Conservation (phyloP, 2,888 invertebrate genomes). For the Malachius bipustulatus region DNA sequence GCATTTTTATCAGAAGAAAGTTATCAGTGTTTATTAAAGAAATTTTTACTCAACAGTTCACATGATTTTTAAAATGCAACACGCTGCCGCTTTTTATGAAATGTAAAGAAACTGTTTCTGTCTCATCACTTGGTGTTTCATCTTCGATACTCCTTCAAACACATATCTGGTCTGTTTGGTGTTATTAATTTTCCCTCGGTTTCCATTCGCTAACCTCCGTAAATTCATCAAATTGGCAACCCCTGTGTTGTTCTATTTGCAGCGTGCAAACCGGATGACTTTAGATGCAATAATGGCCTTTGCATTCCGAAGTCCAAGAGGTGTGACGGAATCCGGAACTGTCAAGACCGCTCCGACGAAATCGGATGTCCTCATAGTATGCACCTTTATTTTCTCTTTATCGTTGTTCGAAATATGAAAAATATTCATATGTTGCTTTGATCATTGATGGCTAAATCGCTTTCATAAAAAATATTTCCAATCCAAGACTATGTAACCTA, state of each 20-base stretch:
- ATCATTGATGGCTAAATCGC: too few species aligned
- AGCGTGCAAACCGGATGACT: conserved; percentile 29
- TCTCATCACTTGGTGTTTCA: background rate
- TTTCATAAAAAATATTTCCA: too few species aligned
- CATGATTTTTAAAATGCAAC: too few species aligned
- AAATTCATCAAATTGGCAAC: conserved; percentile 11
- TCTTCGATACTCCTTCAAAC: background rate
- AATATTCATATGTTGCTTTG: too few species aligned
- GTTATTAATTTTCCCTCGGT: conserved; percentile 17
- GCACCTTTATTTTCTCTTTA: too few species aligned
- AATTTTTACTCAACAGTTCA: too few species aligned
- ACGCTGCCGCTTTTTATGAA: too few species aligned
- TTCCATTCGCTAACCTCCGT: conserved; percentile 14
- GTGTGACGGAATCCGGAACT: conserved; percentile 48
- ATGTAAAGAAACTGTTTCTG: background rate
- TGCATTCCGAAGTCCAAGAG: conserved; percentile 42
- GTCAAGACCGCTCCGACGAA: conserved; percentile 56
- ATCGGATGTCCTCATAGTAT: conserved; percentile 27
- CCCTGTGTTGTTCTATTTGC: conserved; percentile 23
- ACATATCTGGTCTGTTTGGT: conserved; percentile 11
- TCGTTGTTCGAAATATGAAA: too few species aligned
- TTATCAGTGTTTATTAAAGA: too few species aligned
- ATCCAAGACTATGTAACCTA: too few species aligned
- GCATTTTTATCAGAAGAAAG: too few species aligned
- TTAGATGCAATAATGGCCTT: conserved; percentile 43